phyloP scores from a whole-genome alignment of 2,797 vertebrate genomes.

The Coilia nasus region DNA sequence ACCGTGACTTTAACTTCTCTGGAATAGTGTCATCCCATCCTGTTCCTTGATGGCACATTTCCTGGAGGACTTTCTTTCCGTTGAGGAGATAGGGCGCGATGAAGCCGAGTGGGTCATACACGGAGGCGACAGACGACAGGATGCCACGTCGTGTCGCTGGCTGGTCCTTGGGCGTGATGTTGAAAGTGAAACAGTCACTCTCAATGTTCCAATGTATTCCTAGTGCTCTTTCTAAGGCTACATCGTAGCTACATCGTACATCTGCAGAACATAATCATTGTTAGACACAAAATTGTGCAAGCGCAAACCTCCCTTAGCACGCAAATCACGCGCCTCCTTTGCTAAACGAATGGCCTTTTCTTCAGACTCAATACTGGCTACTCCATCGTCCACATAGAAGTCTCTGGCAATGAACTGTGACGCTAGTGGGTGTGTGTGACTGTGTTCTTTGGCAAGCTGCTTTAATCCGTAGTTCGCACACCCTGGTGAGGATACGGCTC shows the following conservation, averaged over 20 bases:
- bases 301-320: constrained; percentile 22
- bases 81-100: constrained; percentile 19
- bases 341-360: too few species aligned
- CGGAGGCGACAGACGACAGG: constrained; percentile 12
- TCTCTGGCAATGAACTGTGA: constrained; percentile 33
- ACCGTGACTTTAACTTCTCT: too few species aligned
- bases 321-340: constrained; percentile 33
- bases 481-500: constrained; percentile 27
- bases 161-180: constrained; percentile 17
- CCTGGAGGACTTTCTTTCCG: constrained; percentile 22
- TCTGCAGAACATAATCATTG: too few species aligned
- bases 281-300: too few species aligned
- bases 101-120: constrained; percentile 30
- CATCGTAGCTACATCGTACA: background rate
- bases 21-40: constrained; percentile 33
- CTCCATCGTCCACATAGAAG: constrained; percentile 39
- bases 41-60: constrained; percentile 37
- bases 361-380: constrained; percentile 16
- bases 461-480: constrained; percentile 37
- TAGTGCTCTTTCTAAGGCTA: constrained; percentile 10
- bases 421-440: background rate
- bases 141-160: constrained; percentile 15
- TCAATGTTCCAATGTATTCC: constrained; percentile 32
- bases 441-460: constrained; percentile 32
- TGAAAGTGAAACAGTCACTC: constrained; percentile 29